phyloP scores from a whole-genome alignment of 2,888 invertebrate species.

The Drosophila koepferae region DNA sequence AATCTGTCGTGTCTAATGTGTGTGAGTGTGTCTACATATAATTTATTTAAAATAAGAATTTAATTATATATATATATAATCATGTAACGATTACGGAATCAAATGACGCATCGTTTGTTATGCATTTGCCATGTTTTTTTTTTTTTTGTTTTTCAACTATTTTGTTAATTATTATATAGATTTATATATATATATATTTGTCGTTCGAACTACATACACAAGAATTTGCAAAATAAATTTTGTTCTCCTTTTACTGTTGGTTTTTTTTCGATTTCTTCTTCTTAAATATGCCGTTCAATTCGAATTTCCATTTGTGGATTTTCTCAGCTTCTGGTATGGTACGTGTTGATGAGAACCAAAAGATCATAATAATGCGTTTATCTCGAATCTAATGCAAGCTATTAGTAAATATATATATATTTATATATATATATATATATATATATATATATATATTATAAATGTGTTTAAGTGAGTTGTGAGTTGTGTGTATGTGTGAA shows the following conservation, averaged over 20 bases:
- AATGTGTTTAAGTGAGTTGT: constrained; percentile 65
- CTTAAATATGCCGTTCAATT: constrained; percentile 8
- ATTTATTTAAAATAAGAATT: constrained; percentile 77
- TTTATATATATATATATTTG: constrained; percentile 34
- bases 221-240: constrained; percentile 43
- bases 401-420: constrained; percentile 72
- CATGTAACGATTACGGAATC: constrained; percentile 69
- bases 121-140: constrained; percentile 21
- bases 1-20: constrained; percentile 11
- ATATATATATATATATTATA: constrained; percentile 54
- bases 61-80: constrained; percentile 65
- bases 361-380: constrained; percentile 42
- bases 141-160: constrained; percentile 1
- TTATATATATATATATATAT: no score
- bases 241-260: neutral
- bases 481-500: constrained; percentile 34
- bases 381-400: constrained; percentile 67
- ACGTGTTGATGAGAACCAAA: constrained; percentile 24
- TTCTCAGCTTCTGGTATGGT: neutral
- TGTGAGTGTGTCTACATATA: constrained; percentile 66
- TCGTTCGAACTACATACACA: constrained; percentile 59
- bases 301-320: neutral
- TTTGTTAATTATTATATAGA: constrained; percentile 38
- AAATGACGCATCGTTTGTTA: constrained; percentile 26
- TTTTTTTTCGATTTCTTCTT: neutral